Conservation (phyloP, 2,888 invertebrate species). For the Schizaphis graminum region DNA sequence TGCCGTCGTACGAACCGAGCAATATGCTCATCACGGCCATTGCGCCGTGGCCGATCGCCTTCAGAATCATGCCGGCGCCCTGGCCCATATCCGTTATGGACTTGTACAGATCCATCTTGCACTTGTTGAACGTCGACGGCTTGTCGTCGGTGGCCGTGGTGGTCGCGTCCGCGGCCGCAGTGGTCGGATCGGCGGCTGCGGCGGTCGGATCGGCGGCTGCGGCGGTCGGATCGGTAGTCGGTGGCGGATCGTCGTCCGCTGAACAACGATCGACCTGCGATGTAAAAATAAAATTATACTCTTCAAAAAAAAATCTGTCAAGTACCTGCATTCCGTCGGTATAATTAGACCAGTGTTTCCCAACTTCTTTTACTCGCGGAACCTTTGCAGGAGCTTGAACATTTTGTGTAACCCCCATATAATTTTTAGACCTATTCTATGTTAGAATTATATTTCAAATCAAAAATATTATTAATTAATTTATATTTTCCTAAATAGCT, state of each 20-base stretch:
- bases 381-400: too few species aligned
- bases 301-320: not conserved
- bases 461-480: too few species aligned
- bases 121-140: not conserved
- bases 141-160: not conserved
- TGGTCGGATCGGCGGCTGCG: not conserved
- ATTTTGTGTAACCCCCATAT: too few species aligned
- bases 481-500: too few species aligned
- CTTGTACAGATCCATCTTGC: not conserved
- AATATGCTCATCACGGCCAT: not conserved
- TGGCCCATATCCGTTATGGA: not conserved
- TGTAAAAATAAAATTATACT: not conserved
- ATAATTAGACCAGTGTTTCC: too few species aligned
- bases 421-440: too few species aligned
- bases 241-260: rapidly evolving
- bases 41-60: not conserved
- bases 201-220: rapidly evolving
- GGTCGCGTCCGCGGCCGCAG: not conserved
- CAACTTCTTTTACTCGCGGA: too few species aligned
- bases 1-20: not conserved
- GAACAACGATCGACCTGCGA: not conserved
- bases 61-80: not conserved
- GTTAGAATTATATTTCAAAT: too few species aligned
- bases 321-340: not conserved
- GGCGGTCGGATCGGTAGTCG: not conserved